Conservation (phyloP, 2,113 vertebrate genomes). For the Desmodus rotundus region DNA sequence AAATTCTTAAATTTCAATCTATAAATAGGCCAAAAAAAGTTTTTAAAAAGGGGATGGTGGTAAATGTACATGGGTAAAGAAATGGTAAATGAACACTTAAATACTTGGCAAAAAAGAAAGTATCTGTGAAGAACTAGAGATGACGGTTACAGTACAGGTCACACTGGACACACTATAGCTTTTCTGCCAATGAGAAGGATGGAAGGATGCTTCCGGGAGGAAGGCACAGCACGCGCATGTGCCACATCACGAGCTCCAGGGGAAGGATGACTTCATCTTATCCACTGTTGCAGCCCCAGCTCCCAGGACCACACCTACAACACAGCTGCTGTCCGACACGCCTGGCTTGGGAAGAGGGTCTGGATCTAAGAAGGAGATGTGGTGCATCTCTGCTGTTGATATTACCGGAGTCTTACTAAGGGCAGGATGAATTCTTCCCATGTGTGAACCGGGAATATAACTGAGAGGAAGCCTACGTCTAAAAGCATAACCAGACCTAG, state of each 20-base stretch:
- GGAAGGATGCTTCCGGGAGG: not conserved
- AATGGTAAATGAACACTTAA: not conserved
- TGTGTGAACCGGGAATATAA: not conserved
- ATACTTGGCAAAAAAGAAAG: slow-evolving; percentile 27
- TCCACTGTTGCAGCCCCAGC: not conserved
- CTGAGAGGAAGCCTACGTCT: not conserved
- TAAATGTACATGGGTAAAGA: not conserved
- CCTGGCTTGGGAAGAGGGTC: not conserved
- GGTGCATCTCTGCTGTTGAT: not conserved
- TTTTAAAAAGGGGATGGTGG: not conserved
- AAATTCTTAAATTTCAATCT: slow-evolving; percentile 31
- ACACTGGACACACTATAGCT: too few species aligned
- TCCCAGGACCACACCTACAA: not conserved
- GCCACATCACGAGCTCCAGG: too few species aligned
- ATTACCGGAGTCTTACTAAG: not conserved
- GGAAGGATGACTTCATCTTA: not conserved
- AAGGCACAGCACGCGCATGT: not conserved
- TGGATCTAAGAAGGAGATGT: not conserved
- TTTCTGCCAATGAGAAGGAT: not conserved
- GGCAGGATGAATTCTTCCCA: not conserved
- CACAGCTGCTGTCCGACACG: fast-evolving
- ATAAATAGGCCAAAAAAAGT: slow-evolving; percentile 5
- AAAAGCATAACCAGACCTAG: not conserved
- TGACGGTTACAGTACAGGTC: not conserved
- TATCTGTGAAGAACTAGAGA: not conserved